These are phyloP conservation scores for Tachysurus fulvidraco DNA, from an alignment of 2,113 vertebrate genomes.

Conservation along the genomic window DNA sequence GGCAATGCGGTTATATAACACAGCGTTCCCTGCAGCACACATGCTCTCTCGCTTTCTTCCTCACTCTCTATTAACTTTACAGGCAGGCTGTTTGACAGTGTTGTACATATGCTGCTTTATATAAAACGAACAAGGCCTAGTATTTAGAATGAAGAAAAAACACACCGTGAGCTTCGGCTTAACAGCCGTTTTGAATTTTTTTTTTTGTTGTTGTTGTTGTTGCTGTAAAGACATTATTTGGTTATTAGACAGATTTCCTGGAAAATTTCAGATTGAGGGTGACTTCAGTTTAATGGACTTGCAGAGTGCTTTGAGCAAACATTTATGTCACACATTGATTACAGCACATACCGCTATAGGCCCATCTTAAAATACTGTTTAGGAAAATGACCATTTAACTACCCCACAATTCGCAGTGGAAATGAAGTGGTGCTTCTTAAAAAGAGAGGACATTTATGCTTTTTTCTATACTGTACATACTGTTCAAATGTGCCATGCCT, in stretches of 20 bases:
- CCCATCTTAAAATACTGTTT: slow-evolving; percentile 42
- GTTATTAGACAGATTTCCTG: slow-evolving; percentile 9
- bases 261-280: slow-evolving; percentile 2
- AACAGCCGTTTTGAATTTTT: background rate
- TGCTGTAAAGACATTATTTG: background rate
- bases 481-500: background rate
- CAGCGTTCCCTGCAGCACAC: slow-evolving; percentile 25
- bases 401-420: slow-evolving; percentile 12
- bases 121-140: slow-evolving; percentile 11
- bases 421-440: slow-evolving; percentile 5
- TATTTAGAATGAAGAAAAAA: background rate
- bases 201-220: background rate
- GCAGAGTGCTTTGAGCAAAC: slow-evolving; percentile 34
- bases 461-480: background rate
- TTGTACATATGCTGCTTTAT: slow-evolving; percentile 1
- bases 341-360: slow-evolving; percentile 33
- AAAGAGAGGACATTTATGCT: background rate
- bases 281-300: slow-evolving; percentile 34
- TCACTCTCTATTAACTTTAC: slow-evolving; percentile 27
- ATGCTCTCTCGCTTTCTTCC: slow-evolving; percentile 6
- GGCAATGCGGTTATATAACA: slow-evolving; percentile 45
- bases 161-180: background rate
- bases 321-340: slow-evolving; percentile 35
- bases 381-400: slow-evolving; percentile 37
- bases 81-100: background rate